Percentiles rank a stretch among this genome's conserved stretches.
Conservation (phyloP, 2,113 vertebrate species). For the Indicator indicator region DNA sequence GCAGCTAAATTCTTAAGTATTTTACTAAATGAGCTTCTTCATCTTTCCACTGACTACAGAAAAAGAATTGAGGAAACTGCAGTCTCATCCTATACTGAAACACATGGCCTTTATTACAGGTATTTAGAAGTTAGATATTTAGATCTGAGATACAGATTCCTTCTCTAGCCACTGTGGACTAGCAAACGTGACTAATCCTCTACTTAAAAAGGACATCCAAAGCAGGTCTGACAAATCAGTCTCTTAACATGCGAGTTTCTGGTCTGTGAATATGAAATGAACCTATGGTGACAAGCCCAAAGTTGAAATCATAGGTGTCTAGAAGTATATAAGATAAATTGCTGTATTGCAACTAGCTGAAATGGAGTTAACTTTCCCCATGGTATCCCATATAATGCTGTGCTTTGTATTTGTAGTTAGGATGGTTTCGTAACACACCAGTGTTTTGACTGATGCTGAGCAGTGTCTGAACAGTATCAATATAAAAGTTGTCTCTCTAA, state of each 20-base stretch:
- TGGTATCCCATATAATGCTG: too few species aligned
- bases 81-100: background rate
- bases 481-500: background rate
- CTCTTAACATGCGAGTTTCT: background rate
- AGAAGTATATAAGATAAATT: background rate
- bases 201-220: background rate
- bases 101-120: background rate
- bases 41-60: background rate
- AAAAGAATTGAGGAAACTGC: background rate
- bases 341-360: background rate
- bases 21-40: background rate
- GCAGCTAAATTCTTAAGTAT: background rate
- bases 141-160: background rate
- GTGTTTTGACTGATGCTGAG: background rate
- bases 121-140: background rate
- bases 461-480: background rate
- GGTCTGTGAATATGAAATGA: background rate
- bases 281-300: background rate
- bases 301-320: background rate
- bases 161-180: background rate
- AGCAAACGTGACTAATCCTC: background rate
- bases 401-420: background rate
- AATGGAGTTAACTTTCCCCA: background rate
- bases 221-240: background rate
- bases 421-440: background rate